Conservation (phyloP, 2,797 vertebrate species). For the Argentina silus region DNA sequence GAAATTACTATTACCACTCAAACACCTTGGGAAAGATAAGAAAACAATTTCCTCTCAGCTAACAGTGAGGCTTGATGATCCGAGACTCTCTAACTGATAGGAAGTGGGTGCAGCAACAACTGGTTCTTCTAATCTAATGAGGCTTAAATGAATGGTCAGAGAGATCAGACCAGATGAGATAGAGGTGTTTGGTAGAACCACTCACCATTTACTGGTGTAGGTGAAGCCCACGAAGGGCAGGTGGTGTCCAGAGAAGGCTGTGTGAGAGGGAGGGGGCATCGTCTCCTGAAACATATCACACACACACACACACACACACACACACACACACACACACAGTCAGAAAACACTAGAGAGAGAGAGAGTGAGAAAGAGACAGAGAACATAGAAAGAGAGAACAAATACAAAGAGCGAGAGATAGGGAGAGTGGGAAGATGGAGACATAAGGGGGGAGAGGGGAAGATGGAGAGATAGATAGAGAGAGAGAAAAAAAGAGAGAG, state of each 20-base stretch:
- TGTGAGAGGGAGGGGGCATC: constrained; percentile 95
- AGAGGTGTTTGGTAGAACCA: constrained; percentile 52
- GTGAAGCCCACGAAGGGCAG: constrained; percentile 98
- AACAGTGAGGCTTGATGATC: background rate
- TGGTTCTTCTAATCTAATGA: no score
- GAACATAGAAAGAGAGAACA: background rate
- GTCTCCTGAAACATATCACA: constrained; percentile 84
- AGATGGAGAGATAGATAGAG: background rate
- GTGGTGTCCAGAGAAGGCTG: constrained; percentile 97
- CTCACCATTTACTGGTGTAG: constrained; percentile 98
- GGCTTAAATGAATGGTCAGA: background rate
- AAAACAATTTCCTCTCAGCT: background rate
- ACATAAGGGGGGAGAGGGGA: no score
- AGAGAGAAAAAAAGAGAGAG: background rate
- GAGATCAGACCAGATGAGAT: constrained; percentile 16
- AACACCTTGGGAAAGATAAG: background rate
- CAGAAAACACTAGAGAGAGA: background rate
- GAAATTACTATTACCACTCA: background rate
- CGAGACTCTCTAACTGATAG: background rate
- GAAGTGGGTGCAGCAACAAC: background rate
- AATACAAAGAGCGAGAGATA: background rate
- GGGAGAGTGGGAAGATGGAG: no score
- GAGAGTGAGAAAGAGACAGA: background rate
- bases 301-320: background rate
- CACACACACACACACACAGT: background rate